phyloP scores from a whole-genome alignment of 2,888 invertebrate species.

The Itoplectis maculator region DNA sequence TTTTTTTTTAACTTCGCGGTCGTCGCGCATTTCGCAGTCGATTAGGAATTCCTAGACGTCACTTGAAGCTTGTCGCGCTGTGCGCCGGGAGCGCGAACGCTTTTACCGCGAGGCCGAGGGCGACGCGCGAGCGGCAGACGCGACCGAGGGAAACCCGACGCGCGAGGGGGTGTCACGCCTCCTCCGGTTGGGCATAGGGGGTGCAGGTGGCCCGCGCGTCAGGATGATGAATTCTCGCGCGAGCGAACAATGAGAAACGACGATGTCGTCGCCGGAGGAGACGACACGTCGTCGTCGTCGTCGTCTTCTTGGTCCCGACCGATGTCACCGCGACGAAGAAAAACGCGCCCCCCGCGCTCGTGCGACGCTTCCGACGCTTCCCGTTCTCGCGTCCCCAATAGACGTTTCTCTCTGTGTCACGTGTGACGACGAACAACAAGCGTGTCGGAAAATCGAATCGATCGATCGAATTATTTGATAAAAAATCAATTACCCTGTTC shows the following conservation, averaged over 20 bases:
- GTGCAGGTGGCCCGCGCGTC: slow-evolving; percentile 79
- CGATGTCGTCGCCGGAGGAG: slow-evolving; percentile 2
- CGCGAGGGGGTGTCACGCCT: slow-evolving; percentile 73
- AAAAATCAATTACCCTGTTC: background rate
- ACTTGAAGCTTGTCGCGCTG: too few species aligned
- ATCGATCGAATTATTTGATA: slow-evolving; percentile 15
- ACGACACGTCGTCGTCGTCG: slow-evolving; percentile 67
- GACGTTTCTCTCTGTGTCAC: background rate
- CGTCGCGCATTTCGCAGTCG: slow-evolving; percentile 1
- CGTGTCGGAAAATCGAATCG: background rate
- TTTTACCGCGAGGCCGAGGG: background rate
- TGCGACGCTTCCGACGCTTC: too few species aligned
- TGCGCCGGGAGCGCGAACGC: background rate
- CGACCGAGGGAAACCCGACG: slow-evolving; percentile 64
- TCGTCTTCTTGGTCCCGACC: background rate
- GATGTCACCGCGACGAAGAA: slow-evolving; percentile 4
- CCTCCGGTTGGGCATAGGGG: slow-evolving; percentile 47
- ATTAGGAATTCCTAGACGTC: slow-evolving; percentile 17
- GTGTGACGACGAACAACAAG: background rate
- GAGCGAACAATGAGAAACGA: slow-evolving; percentile 76
- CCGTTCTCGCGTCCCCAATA: too few species aligned
- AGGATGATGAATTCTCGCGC: slow-evolving; percentile 78
- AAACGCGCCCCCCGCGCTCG: background rate
- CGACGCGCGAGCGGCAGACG: slow-evolving; percentile 18
- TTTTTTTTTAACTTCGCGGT: background rate